phyloP scores from a whole-genome alignment of 1,140 invertebrate species.

The Galendromus occidentalis region DNA sequence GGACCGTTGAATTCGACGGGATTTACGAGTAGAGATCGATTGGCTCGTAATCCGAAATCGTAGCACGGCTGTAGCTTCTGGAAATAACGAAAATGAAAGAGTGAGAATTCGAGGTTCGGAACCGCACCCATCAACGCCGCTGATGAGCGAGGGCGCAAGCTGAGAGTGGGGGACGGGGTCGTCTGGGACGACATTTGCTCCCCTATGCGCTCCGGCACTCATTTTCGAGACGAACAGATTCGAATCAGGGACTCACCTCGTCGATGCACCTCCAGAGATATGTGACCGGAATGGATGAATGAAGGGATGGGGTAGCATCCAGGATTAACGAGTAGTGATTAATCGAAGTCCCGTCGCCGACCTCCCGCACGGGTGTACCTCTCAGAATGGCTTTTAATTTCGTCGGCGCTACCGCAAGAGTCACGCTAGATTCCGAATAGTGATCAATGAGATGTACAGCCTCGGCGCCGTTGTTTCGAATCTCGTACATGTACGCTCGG shows the following conservation, averaged over 20 bases:
- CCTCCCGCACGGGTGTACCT: neutral
- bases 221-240: too few species aligned
- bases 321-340: conserved; percentile 3
- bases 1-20: neutral
- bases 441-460: neutral
- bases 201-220: too few species aligned
- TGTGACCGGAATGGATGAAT: neutral
- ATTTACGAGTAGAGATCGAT: neutral
- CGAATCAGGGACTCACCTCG: neutral
- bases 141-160: too few species aligned
- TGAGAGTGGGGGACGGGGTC: too few species aligned
- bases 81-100: too few species aligned
- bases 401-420: neutral
- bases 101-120: too few species aligned
- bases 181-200: too few species aligned
- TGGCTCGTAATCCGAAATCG: neutral
- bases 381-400: neutral
- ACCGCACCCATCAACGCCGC: too few species aligned
- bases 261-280: conserved; percentile 5
- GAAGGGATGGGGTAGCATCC: neutral
- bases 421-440: neutral
- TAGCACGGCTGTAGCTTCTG: conserved; percentile 8
- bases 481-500: conserved; percentile 5
- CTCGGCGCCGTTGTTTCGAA: neutral
- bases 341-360: neutral